phyloP scores from a whole-genome alignment of 2,888 invertebrate genomes.

The Strigamia maritima region DNA sequence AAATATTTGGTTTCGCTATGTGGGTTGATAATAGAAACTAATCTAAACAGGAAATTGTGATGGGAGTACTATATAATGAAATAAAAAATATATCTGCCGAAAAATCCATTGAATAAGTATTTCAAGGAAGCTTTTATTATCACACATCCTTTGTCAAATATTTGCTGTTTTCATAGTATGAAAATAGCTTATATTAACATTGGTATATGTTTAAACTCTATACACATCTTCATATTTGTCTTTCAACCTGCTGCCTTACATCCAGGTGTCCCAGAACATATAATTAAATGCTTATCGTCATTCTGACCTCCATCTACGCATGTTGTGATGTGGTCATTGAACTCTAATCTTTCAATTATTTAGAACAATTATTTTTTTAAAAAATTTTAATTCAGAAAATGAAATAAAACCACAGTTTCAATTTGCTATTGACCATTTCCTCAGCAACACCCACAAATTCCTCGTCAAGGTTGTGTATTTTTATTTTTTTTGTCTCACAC shows the following conservation, averaged over 20 bases:
- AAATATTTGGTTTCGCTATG: not conserved
- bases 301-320: not conserved
- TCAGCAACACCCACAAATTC: not conserved
- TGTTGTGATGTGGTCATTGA: not conserved
- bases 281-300: not conserved
- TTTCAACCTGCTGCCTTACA: slow-evolving; percentile 15
- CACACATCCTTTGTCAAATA: not conserved
- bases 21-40: not conserved
- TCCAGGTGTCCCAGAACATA: not conserved
- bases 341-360: not conserved
- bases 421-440: not conserved
- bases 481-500: not conserved
- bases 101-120: not conserved
- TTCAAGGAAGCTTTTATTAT: not conserved
- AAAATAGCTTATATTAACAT: not conserved
- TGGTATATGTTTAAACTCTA: not conserved
- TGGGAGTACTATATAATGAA: not conserved
- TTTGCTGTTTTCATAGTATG: not conserved
- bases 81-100: not conserved
- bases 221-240: not conserved
- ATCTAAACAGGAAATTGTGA: not conserved
- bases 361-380: not conserved
- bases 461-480: not conserved
- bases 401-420: not conserved
- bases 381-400: not conserved